Percentiles rank a stretch among this genome's conserved stretches.
Conservation (phyloP, 2,797 vertebrate species). For the Propithecus deckenii region DNA sequence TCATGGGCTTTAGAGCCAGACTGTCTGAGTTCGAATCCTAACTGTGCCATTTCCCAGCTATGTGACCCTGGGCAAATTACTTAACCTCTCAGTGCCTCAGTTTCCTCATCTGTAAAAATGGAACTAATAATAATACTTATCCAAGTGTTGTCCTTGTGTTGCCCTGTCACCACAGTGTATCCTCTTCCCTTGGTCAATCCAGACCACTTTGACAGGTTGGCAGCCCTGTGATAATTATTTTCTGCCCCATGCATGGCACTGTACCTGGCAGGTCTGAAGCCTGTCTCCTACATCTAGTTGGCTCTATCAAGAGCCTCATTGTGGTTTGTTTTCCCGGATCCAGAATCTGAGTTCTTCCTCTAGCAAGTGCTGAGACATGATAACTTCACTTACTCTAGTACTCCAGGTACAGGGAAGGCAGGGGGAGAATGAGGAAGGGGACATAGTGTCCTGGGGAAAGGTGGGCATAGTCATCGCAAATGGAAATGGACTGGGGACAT, state of each 20-base stretch:
- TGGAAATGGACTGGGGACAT: not conserved
- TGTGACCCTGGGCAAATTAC: not conserved
- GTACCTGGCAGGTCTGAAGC: not conserved
- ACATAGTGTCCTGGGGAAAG: not conserved
- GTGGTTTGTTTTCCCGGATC: not conserved
- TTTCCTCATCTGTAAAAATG: not conserved
- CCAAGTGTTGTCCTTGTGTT: not conserved
- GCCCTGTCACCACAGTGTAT: fast-evolving
- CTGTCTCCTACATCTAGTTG: not conserved
- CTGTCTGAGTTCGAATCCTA: not conserved
- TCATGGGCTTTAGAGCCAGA: not conserved
- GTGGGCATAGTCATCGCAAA: not conserved
- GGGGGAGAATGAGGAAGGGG: not conserved
- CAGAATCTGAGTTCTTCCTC: not conserved
- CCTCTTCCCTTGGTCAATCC: not conserved
- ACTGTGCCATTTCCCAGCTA: not conserved
- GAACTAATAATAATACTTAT: not conserved
- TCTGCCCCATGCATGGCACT: not conserved
- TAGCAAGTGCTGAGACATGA: not conserved
- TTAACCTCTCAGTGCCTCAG: not conserved
- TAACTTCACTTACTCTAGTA: not conserved
- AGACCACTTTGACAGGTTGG: not conserved
- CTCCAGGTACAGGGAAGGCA: not conserved
- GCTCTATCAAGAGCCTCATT: not conserved
- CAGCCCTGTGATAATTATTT: not conserved